Conservation (phyloP, 2,888 invertebrate species). For the Tetragonisca angustula region DNA sequence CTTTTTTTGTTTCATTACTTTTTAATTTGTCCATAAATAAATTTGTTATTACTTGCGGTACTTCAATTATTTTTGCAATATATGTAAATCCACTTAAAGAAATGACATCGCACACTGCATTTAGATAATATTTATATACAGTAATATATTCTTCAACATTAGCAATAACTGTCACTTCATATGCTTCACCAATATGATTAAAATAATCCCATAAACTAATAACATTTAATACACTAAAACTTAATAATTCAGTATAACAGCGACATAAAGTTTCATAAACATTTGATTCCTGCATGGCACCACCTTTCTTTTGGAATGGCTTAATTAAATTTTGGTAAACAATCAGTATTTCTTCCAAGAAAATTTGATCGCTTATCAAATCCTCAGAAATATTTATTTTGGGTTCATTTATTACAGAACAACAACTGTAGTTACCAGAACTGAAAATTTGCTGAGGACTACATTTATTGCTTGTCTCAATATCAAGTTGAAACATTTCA, state of each 20-base stretch:
- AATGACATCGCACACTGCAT: slow-evolving; percentile 90
- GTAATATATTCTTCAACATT: slow-evolving; percentile 90
- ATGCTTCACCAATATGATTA: slow-evolving; percentile 87
- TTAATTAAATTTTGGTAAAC: slow-evolving; percentile 88
- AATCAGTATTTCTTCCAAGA: slow-evolving; percentile 88
- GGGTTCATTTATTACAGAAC: slow-evolving; percentile 76
- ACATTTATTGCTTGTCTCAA: slow-evolving; percentile 58
- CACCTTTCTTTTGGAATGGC: slow-evolving; percentile 88
- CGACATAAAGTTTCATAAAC: slow-evolving; percentile 88
- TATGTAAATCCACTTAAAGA: slow-evolving; percentile 89
- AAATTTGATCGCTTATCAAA: slow-evolving; percentile 88
- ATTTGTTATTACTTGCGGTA: slow-evolving; percentile 86
- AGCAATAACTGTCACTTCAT: slow-evolving; percentile 89
- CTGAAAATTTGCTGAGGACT: slow-evolving; percentile 75
- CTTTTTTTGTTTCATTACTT: slow-evolving; percentile 85
- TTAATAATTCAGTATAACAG: slow-evolving; percentile 89
- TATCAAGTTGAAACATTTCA: slow-evolving; percentile 72
- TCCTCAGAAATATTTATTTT: slow-evolving; percentile 76
- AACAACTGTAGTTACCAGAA: slow-evolving; percentile 79
- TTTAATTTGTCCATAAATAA: slow-evolving; percentile 87
- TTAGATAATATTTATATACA: slow-evolving; percentile 89
- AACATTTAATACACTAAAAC: slow-evolving; percentile 88
- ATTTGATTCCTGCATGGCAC: slow-evolving; percentile 85
- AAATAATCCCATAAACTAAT: slow-evolving; percentile 89
- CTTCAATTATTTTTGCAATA: slow-evolving; percentile 87